A percentile compares a stretch with the other conserved stretches of the same genome.
These are phyloP conservation scores for Actinernus sp. DNA, from an alignment of 92 coral and sea anemone species.

Conservation along the genomic window DNA sequence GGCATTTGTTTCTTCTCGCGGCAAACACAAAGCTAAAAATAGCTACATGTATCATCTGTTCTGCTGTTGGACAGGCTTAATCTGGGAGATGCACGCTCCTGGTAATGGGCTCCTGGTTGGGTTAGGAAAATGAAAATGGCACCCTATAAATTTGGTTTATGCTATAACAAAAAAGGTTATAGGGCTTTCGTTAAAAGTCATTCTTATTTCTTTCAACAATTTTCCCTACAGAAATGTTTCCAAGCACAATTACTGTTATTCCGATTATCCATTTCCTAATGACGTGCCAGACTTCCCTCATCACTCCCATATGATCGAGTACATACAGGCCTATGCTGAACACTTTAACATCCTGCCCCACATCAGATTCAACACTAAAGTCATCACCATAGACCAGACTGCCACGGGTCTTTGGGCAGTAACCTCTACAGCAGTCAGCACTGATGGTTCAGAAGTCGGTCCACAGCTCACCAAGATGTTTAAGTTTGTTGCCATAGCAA, in stretches of 20 bases:
- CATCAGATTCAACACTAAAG: constrained; percentile 68
- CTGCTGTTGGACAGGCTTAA: too few species aligned
- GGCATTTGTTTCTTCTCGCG: too few species aligned
- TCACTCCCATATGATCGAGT: constrained; percentile 69
- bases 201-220: too few species aligned
- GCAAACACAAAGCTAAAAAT: too few species aligned
- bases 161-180: too few species aligned
- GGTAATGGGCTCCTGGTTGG: too few species aligned
- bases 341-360: constrained; percentile 60
- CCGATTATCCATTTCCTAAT: constrained; percentile 79
- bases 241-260: constrained; percentile 83
- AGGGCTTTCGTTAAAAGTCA: too few species aligned
- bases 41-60: too few species aligned
- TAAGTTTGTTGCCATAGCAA: constrained; percentile 84
- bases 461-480: constrained; percentile 12
- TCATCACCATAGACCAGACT: constrained; percentile 29
- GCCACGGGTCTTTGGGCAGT: constrained; percentile 59
- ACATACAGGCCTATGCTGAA: constrained; percentile 67
- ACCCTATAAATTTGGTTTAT: too few species aligned
- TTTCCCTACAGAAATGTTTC: constrained; percentile 74
- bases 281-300: constrained; percentile 79
- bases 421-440: constrained; percentile 41
- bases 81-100: too few species aligned
- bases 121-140: too few species aligned
- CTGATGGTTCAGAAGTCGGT: constrained; percentile 13